Evolutionary conservation across 2,888 invertebrate genomes (phyloP).

Genomic region (Stegophylla sp.): DNA sequence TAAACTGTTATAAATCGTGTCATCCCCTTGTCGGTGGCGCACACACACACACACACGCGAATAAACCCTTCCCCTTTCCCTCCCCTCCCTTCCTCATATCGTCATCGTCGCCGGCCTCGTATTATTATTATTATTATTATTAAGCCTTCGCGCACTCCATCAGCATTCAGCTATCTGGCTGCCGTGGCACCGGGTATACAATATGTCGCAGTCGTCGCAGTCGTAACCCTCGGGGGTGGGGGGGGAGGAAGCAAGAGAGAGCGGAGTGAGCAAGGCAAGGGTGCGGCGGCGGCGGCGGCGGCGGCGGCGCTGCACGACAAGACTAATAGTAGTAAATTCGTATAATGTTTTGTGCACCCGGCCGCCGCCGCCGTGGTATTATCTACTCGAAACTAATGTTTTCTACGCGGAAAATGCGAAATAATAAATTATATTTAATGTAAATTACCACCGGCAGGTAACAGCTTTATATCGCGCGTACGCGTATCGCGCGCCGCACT

Average conservation of each 20-base stretch:
- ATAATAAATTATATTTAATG: constrained; percentile 1
- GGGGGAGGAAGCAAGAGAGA: no score
- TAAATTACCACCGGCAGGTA: neutral
- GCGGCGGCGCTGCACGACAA: no score
- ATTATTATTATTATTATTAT: no score
- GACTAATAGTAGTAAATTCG: neutral
- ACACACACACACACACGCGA: neutral
- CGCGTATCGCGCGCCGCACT: no score
- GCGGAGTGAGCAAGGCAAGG: no score
- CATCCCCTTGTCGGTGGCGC: neutral
- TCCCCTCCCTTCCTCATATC: no score
- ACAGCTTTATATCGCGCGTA: neutral
- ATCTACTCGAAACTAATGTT: constrained; percentile 16
- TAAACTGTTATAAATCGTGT: neutral
- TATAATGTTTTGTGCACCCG: neutral
- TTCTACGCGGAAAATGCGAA: neutral
- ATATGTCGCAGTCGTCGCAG: neutral
- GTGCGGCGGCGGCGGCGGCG: no score
- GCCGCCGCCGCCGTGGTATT: neutral
- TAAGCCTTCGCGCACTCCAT: neutral
- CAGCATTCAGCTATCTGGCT: neutral
- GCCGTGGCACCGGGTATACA: neutral
- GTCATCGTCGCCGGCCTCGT: no score
- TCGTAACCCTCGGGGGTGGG: no score
- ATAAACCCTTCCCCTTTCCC: neutral